Evolutionary conservation across 2,113 vertebrate species (phyloP), one percentile per base, ranked within the genome.

Genomic region (Phyllostomus discolor): DNA sequence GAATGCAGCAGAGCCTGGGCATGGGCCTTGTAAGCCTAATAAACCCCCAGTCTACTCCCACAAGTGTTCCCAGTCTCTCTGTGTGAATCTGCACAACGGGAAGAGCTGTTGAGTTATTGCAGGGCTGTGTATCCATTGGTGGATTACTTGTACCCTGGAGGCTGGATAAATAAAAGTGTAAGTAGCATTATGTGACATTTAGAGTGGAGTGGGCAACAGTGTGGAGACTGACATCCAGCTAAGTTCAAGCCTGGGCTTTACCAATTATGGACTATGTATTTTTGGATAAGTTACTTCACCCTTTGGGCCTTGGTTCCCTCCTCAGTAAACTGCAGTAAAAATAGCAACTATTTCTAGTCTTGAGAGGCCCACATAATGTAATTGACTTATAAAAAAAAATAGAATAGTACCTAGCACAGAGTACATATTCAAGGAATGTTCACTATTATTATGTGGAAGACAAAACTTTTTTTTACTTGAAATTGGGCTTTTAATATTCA

Each of bases 121-220:
- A 50, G 75, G 38, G 26, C 50, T 1, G 0, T 20, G 9, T 12
- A 26, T 76, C 24, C 33, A 12, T 0, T 1, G 26, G 57, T 67
- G 19, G 14, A 62, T 88, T 43, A 11, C 0, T 35, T 8, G 7
- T 52, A 31, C 14, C 4, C 22, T 57, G 0, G 5, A 7, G 1
- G 19, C 10, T 26, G 52, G 84, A 52, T 59, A 43, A 33, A 43
- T 64, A 46, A 16, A 75, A 78, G 31, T 7, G 0, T 62, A 48
- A 54, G 28, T 2, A 8, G 1, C 11, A 1, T 38, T 5, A 0
- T 6, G 24, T 59, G 8, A 0, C 14, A 0, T 28, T n/a, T 64
- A 0, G 19, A 48, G 4, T 35, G 41, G 35, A 75, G 48, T 52
- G 3, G 35, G 26, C 72, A 48, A 67, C 17, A 62, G 50, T 8